Conservation (phyloP, 2,888 invertebrate genomes). For the Incurvaria masculella region DNA sequence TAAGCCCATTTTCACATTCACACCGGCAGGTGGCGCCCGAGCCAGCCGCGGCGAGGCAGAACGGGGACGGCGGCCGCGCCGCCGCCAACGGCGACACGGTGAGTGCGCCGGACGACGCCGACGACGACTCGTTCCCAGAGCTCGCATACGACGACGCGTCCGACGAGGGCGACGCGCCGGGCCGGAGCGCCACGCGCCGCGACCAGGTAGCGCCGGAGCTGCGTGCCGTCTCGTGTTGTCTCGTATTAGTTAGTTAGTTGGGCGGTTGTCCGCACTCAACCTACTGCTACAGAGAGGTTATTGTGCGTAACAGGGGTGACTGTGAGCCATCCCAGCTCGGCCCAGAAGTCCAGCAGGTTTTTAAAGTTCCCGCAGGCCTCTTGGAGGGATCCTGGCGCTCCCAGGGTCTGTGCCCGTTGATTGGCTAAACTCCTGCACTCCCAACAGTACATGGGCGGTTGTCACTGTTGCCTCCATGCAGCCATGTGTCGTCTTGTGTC, state of each 20-base stretch:
- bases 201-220: constrained; percentile 33
- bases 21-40: constrained; percentile 20
- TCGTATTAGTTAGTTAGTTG: neutral
- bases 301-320: too few species aligned
- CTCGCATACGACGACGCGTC: constrained; percentile 44
- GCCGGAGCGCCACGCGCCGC: constrained; percentile 39
- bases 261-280: too few species aligned
- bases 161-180: constrained; percentile 33
- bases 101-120: constrained; percentile 17
- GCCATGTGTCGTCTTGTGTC: too few species aligned
- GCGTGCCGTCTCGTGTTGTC: neutral
- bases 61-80: constrained; percentile 31
- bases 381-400: too few species aligned
- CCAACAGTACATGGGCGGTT: too few species aligned
- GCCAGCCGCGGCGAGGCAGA: constrained; percentile 21
- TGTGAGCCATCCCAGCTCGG: constrained; percentile 12
- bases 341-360: too few species aligned
- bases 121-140: constrained; percentile 48
- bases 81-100: constrained; percentile 22
- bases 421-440: too few species aligned
- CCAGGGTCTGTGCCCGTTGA: too few species aligned
- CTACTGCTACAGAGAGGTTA: too few species aligned
- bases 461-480: too few species aligned
- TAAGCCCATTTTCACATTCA: too few species aligned
- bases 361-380: too few species aligned